Base-by-base conservation (phyloP, 2,797 vertebrate species). In the Arremon brunneinucha region DNA sequence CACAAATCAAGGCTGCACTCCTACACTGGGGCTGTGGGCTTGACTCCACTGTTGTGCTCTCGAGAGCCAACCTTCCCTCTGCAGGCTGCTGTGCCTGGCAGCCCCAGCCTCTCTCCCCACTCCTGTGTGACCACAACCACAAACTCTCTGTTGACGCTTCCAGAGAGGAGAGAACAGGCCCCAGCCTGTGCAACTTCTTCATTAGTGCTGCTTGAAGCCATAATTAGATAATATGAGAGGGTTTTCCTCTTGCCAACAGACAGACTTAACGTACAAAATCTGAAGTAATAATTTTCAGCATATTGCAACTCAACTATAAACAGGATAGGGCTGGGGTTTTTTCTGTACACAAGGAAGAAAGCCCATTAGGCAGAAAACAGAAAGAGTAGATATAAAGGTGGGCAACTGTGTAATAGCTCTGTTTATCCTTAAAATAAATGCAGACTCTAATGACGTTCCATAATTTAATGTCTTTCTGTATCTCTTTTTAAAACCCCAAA, bases 151-250 rank as follows among this genome's bases (percentile, higher is more conserved):
- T 78, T 46, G 84, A 90, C 1, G 63, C 95, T 95, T 96, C 89
- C 93, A 96, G 93, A 98, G 87, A 96, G 89, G 71, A 95, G 78
- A 89, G 89, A 97, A 95, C 96, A 97, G 92, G 96, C 85, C 94
- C 82, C 76, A 71, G 96, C 96, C 96, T 96, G 96, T 1, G 11
- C 79, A 83, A 70, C 93, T 94, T 95, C 95, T 96, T 97, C 89
- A 90, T 95, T 94, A 97, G 49, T 83, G 83, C 81, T 87, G 91
- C 96, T 95, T 43, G 81, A 87, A 97, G 94, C 89, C 92, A 39
- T 96, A 97, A 98, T 97, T 97, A 97, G 67, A 97, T 91, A 97
- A 96, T 84, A 88, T 37, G 68, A 97, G 95, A 97, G 86, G 67
- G 78, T 95, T 97, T 89, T 97, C 91, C 92, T 95, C 83, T 96